These are phyloP conservation scores for Lerema accius DNA, from an alignment of 1,140 invertebrate species.

Conservation along the genomic window DNA sequence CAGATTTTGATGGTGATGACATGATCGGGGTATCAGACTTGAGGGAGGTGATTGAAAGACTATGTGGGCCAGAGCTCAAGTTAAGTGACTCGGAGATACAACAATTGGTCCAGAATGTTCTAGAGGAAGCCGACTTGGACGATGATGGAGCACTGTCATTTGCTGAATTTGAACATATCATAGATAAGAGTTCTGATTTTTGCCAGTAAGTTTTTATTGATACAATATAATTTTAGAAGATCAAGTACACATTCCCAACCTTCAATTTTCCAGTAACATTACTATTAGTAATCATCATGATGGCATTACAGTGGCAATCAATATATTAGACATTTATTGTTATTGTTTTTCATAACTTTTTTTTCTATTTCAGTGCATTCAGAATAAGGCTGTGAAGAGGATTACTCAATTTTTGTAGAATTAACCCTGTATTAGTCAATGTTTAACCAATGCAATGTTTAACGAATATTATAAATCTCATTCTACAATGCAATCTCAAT, in stretches of 20 bases:
- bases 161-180: constrained; percentile 97
- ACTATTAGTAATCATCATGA: no score
- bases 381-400: constrained; percentile 84
- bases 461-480: not conserved
- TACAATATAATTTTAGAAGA: no score
- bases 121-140: constrained; percentile 95
- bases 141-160: constrained; percentile 96
- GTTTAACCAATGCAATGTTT: not conserved
- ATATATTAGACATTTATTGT: no score
- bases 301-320: no score
- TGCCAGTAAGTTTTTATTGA: constrained; percentile 85
- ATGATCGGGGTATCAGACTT: constrained; percentile 91
- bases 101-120: constrained; percentile 86
- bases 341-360: no score
- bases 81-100: constrained; percentile 88
- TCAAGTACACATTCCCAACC: no score
- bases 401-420: constrained; percentile 17
- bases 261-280: no score
- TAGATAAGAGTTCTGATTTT: constrained; percentile 96
- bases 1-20: constrained; percentile 97
- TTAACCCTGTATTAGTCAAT: not conserved
- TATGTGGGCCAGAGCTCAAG: constrained; percentile 86
- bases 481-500: constrained; percentile 1
- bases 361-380: constrained; percentile 84
- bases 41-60: constrained; percentile 87